Base-by-base conservation (phyloP, 2,113 vertebrate genomes). In the Dendrocopos noguchii region DNA sequence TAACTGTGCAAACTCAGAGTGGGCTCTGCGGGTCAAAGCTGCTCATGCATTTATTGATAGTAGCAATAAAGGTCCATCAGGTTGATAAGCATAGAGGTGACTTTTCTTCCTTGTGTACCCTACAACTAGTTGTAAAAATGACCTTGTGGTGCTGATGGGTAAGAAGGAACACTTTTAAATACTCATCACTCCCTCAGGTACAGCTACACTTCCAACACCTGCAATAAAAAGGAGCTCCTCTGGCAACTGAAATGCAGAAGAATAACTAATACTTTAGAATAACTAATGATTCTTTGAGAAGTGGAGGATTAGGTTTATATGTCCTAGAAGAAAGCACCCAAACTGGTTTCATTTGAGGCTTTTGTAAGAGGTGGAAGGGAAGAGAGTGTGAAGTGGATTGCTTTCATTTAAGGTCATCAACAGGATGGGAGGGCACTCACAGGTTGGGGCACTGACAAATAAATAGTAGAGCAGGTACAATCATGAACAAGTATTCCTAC, bases 201-300 rank as follows among this genome's bases (percentile, higher is more conserved):
- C 84, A 87, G 7, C 84, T 77, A 68, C 33, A 56, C 81, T 87
- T 82, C 65, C 89, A 93, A 44, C 81, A 89, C 72, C 87, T 93
- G 89, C 71, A 52, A 8, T 7, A 73, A 53, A 84, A 84, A 85
- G 42, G 74, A 85, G 57, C 29, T 7, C 22, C 68, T 78, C 91
- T 94, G 93, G 89, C 93, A 90, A 52, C 60, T 13, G 78, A 75
- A 95, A 89, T 84, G 80, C 50, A 71, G 59, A 88, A 66, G 92
- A 75, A 77, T 76, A 76, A 52, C 46, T 92, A 63, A 92, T 80
- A 59, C 75, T 66, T 73, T 39, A 68, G 55, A 72, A 64, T 77
- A 83, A 25, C 64, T 72, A 87, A 50, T 53, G 42, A 29, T 77
- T 68, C 87, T 91, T 80, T 63, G 64, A 33, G 66, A 93, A 82